A percentile compares a stretch with the other conserved stretches of the same genome.
These are phyloP conservation scores for Meliscaeva auricollis DNA, from an alignment of 2,888 invertebrate genomes.

Conservation along the genomic window DNA sequence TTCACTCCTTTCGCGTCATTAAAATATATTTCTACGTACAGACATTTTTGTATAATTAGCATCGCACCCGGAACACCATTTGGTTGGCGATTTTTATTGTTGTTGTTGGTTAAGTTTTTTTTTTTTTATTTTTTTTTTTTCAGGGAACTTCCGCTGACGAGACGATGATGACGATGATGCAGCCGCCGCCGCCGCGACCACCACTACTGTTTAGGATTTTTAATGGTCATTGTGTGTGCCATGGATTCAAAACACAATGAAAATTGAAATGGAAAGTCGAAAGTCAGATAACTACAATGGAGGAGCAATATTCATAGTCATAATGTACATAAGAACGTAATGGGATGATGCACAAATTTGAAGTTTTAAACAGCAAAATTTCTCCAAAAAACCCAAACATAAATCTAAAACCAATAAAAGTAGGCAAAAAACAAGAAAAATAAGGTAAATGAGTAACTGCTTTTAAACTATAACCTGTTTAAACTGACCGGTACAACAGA, in stretches of 20 bases:
- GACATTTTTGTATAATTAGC: constrained; percentile 75
- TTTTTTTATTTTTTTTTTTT: constrained; percentile 33
- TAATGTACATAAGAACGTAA: too few relatives aligned
- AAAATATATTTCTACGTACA: constrained; percentile 61
- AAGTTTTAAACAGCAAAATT: too few relatives aligned
- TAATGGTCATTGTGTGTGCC: constrained; percentile 61
- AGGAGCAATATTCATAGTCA: too few relatives aligned
- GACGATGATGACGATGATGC: constrained; percentile 41
- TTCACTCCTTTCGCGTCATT: constrained; percentile 76
- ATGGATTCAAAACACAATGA: not conserved
- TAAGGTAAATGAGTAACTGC: too few relatives aligned
- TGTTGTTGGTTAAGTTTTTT: constrained; percentile 44
- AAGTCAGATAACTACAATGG: too few relatives aligned
- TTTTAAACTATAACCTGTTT: too few relatives aligned
- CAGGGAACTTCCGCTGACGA: constrained; percentile 56
- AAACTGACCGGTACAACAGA: too few relatives aligned
- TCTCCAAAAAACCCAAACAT: too few relatives aligned
- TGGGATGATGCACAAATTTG: too few relatives aligned
- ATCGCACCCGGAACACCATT: constrained; percentile 74
- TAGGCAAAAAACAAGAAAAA: too few relatives aligned
- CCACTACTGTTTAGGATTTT: constrained; percentile 57
- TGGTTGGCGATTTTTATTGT: constrained; percentile 73
- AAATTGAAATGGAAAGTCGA: constrained; percentile 35
- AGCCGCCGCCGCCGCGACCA: constrained; percentile 4
- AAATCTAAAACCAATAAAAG: too few relatives aligned